Evolutionary conservation across 2,888 invertebrate genomes (phyloP), one percentile per base, ranked within the genome.

Genomic region (Encarsia formosa): DNA sequence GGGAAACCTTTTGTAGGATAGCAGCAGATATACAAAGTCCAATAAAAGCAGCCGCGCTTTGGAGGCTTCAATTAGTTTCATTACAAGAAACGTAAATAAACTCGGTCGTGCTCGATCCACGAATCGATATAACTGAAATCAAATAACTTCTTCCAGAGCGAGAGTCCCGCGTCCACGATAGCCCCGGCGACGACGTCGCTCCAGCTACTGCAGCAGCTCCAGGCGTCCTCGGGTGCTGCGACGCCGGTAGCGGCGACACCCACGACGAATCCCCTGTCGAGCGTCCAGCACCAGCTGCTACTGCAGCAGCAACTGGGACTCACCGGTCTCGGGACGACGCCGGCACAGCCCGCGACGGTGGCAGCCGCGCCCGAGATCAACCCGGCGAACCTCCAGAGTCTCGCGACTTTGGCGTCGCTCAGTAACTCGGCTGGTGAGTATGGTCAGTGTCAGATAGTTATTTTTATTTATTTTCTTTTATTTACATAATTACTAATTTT

Each of bases 321-420:
- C 75, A 56, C 81, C 75, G 72, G 74, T 71, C 60, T 80, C 74
- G 75, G 80, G 67, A 70, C 76, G 70, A 69, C 82, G 59, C 74
- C 23, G 63, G 47, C 66, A 50, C 48, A 55, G 55, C 4, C 64
- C 15, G 61, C 65, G 11, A 52, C 61, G 8, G 46, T 53, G 53
- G 4, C 65, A 15, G 61, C 65, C 11, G 55, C 62, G 8, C 72
- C 76, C 16, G 79, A 80, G 52, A 76, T 81, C 58, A 79, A 74
- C 59, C 75, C 79, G 13, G 75, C 80, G 22, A 81, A 81, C 65
- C 73, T 82, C 42, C 81, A 81, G 63, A 77, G 79, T 54, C 78
- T 88, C 51, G 87, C 87, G 45, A 83, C 87, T 29, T 79, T 87
- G 48, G 73, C 67, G 60, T 68, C 71, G 59, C 63, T 71, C 61